phyloP scores from a whole-genome alignment of 1,140 invertebrate species.

The Lepidurus packardi region DNA sequence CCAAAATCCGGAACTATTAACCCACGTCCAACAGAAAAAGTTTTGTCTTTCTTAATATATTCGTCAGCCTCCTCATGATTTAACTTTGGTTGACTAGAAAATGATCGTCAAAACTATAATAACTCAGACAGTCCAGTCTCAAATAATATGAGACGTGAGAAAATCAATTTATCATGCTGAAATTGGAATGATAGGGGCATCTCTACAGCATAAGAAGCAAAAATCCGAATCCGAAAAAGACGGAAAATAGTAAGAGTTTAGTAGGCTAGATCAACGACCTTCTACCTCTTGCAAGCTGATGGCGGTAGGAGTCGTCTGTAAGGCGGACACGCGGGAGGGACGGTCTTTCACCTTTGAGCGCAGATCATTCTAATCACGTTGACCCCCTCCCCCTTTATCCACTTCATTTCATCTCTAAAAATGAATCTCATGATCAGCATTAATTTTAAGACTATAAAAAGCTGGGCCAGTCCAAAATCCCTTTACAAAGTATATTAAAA shows the following conservation, averaged over 20 bases:
- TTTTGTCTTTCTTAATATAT: too few species aligned
- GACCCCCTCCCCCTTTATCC: not conserved
- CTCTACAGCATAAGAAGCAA: not conserved
- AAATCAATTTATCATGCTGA: too few species aligned
- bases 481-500: not conserved
- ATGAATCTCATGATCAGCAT: too few species aligned
- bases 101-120: too few species aligned
- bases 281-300: not conserved
- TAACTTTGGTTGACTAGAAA: too few species aligned
- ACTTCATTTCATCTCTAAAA: not conserved
- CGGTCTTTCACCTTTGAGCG: not conserved
- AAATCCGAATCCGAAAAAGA: conserved; percentile 17
- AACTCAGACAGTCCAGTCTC: too few species aligned
- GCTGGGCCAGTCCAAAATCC: too few species aligned
- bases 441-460: too few species aligned
- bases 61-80: too few species aligned
- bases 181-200: not conserved
- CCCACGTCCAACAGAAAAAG: not conserved
- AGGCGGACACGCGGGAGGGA: conserved; percentile 16
- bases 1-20: conserved; percentile 10
- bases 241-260: conserved; percentile 15
- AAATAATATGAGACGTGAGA: too few species aligned
- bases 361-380: conserved; percentile 18
- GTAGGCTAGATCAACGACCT: conserved; percentile 21
- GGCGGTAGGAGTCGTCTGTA: not conserved